Evolutionary conservation across 2,888 invertebrate species (phyloP).

Genomic region (Aleiodes testaceus): DNA sequence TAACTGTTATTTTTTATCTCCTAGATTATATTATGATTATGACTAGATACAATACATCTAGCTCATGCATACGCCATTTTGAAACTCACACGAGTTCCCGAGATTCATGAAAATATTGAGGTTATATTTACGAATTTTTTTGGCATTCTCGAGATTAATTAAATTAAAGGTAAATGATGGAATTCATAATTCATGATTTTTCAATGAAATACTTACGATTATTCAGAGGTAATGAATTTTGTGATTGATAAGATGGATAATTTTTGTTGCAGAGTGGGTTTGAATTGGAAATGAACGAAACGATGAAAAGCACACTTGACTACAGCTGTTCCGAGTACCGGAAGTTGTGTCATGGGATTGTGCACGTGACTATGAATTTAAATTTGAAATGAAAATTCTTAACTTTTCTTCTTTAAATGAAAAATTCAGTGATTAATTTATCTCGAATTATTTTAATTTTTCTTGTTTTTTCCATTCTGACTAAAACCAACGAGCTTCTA

Average conservation of each 20-base stretch:
- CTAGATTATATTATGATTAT: background rate
- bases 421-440: too few species aligned
- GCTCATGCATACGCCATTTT: constrained; percentile 38
- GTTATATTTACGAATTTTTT: constrained; percentile 28
- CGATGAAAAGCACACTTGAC: constrained; percentile 5
- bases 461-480: too few species aligned
- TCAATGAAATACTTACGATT: background rate
- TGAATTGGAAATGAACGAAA: background rate
- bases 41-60: constrained; percentile 11
- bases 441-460: too few species aligned
- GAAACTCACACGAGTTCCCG: constrained; percentile 2
- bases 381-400: too few species aligned
- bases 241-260: background rate
- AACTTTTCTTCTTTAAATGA: too few species aligned
- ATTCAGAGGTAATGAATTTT: background rate
- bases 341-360: too few species aligned
- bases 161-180: background rate
- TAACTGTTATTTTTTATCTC: constrained; percentile 28
- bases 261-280: background rate
- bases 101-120: background rate
- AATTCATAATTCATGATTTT: background rate
- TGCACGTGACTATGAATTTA: too few species aligned
- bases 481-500: background rate
- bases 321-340: background rate
- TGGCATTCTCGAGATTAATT: background rate